Evolutionary conservation across 2,797 vertebrate genomes (phyloP).

Genomic region (Antennarius maculatus): DNA sequence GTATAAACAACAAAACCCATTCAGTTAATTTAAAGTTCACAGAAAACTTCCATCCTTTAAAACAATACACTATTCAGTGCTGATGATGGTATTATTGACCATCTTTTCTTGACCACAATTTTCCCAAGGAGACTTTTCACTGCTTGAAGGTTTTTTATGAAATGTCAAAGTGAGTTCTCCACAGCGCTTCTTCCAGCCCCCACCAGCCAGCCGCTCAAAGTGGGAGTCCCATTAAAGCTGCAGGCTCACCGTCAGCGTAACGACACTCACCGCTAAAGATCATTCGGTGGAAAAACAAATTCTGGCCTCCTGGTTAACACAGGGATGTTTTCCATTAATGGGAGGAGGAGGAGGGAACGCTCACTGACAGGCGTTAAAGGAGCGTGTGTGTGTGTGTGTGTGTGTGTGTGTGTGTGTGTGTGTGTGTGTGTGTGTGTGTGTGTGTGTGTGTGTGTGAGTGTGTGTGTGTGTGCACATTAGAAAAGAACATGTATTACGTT

Average conservation of each 20-base stretch:
- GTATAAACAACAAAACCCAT: not conserved
- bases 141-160: slow-evolving; percentile 25
- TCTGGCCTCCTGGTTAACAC: slow-evolving; percentile 34
- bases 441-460: too few species aligned
- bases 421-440: not conserved
- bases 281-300: slow-evolving; percentile 54
- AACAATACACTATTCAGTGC: not conserved
- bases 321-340: slow-evolving; percentile 57
- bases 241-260: slow-evolving; percentile 26
- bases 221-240: slow-evolving; percentile 43
- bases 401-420: slow-evolving; percentile 1
- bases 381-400: slow-evolving; percentile 1
- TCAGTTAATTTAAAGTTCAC: not conserved
- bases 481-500: not conserved
- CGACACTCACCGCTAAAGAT: slow-evolving; percentile 46
- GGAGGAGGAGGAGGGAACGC: slow-evolving; percentile 3
- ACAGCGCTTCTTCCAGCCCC: not conserved
- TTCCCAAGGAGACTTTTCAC: slow-evolving; percentile 26
- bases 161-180: slow-evolving; percentile 32
- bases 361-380: slow-evolving; percentile 41
- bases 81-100: slow-evolving; percentile 4
- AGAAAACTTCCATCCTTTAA: not conserved
- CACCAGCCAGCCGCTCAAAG: slow-evolving; percentile 30
- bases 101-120: slow-evolving; percentile 5
- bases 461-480: too few species aligned